Percentiles rank a stretch among this genome's conserved stretches.
phyloP scores from a whole-genome alignment of 92 coral and sea anemone genomes.

The Metridium senile region DNA sequence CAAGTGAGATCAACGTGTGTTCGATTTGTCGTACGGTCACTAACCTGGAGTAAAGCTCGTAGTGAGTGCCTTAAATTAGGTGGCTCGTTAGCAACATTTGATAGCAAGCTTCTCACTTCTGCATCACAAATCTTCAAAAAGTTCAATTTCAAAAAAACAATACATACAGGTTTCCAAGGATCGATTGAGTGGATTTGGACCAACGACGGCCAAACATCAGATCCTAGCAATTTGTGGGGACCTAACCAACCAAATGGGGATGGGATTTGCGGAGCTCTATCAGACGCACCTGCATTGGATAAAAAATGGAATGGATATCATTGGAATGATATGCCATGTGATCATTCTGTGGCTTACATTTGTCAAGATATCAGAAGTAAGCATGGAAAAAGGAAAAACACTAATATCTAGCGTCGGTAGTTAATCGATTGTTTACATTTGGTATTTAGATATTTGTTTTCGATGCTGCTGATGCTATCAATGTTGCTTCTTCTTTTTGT shows the following conservation, averaged over 20 bases:
- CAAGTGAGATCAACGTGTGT: conserved; percentile 8
- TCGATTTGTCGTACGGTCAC: background rate
- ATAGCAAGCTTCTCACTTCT: background rate
- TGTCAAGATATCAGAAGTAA: no score
- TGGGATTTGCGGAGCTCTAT: conserved; percentile 19
- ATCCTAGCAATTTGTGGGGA: conserved; percentile 22
- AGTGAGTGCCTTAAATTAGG: conserved; percentile 2
- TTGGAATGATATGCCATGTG: conserved; percentile 14
- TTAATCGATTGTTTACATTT: no score
- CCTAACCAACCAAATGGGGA: conserved; percentile 27
- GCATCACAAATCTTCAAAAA: background rate
- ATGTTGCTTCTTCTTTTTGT: no score
- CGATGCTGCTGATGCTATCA: no score
- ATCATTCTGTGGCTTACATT: background rate
- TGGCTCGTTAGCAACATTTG: conserved; percentile 9
- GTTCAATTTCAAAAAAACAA: background rate
- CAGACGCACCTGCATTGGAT: conserved; percentile 9
- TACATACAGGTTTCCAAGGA: conserved; percentile 7
- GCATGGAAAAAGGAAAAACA: background rate
- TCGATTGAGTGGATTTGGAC: conserved; percentile 6
- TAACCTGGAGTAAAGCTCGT: conserved; percentile 13
- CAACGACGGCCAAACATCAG: background rate
- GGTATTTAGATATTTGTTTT: no score
- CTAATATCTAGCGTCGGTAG: background rate
- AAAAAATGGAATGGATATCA: conserved; percentile 5